Conservation (phyloP, 2,888 invertebrate genomes). For the Drosophila percnosoma region DNA sequence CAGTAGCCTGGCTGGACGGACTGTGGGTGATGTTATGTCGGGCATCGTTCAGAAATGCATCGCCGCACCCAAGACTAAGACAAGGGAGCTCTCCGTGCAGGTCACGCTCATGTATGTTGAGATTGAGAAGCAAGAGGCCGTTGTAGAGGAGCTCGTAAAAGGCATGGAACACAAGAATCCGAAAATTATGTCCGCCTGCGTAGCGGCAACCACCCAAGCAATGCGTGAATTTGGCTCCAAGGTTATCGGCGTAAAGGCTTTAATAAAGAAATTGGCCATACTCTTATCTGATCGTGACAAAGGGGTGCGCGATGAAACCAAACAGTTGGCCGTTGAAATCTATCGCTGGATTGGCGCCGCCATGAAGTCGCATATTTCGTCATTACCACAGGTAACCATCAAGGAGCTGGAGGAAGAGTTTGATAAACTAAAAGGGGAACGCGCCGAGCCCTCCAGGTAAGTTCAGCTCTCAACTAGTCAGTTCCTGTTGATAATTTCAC, state of each 20-base stretch:
- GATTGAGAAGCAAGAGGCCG: constrained; percentile 96
- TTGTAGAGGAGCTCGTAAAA: constrained; percentile 95
- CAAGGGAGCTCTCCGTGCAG: constrained; percentile 95
- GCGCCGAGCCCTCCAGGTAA: constrained; percentile 82
- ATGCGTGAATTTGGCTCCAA: constrained; percentile 96
- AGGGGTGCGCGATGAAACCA: constrained; percentile 95
- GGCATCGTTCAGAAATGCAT: constrained; percentile 96
- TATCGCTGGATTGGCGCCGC: constrained; percentile 95
- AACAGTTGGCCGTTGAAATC: constrained; percentile 95
- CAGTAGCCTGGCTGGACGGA: constrained; percentile 94
- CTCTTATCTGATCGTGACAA: constrained; percentile 97
- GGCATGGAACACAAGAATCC: constrained; percentile 98
- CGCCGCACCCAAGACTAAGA: constrained; percentile 95
- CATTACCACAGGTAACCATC: constrained; percentile 95
- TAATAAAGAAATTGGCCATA: constrained; percentile 94
- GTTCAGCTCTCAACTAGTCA: neutral
- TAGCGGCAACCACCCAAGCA: constrained; percentile 90
- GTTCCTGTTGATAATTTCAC: neutral
- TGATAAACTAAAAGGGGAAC: constrained; percentile 87
- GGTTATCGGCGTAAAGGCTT: constrained; percentile 93
- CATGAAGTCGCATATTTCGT: constrained; percentile 93
- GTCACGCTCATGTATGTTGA: constrained; percentile 97
- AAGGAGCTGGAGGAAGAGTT: constrained; percentile 96
- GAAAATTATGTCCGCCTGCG: constrained; percentile 95
- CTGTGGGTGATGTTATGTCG: constrained; percentile 94